These are phyloP conservation scores for Drosophila planitibia DNA, from an alignment of 2,888 invertebrate species.

Conservation along the genomic window DNA sequence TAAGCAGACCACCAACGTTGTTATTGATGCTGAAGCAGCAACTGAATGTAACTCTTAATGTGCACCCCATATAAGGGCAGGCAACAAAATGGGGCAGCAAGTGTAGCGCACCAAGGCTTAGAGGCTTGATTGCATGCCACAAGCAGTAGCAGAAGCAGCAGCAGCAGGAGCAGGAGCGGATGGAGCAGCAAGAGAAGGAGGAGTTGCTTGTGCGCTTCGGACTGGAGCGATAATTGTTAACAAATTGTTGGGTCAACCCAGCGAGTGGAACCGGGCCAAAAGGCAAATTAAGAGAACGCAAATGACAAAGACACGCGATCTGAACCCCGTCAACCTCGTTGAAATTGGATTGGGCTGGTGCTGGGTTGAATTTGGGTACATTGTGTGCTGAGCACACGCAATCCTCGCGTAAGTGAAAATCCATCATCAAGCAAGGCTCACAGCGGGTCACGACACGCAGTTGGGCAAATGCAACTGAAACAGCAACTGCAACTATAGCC, in stretches of 20 bases:
- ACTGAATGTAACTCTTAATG: constrained; percentile 62
- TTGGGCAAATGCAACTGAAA: background rate
- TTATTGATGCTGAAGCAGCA: background rate
- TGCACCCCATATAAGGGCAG: constrained; percentile 53
- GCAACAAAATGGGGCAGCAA: constrained; percentile 35
- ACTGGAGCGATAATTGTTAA: constrained; percentile 73
- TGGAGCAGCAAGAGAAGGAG: background rate
- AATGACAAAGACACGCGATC: constrained; percentile 46
- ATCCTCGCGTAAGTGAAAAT: constrained; percentile 71
- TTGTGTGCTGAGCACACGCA: constrained; percentile 55
- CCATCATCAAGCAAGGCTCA: constrained; percentile 46
- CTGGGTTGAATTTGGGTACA: constrained; percentile 4
- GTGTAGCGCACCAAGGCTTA: constrained; percentile 51
- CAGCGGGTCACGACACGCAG: constrained; percentile 56
- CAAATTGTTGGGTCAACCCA: constrained; percentile 67
- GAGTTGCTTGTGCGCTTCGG: background rate
- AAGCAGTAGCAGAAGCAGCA: constrained; percentile 1
- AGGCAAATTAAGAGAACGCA: constrained; percentile 16
- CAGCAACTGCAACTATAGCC: background rate
- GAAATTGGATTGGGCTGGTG: background rate
- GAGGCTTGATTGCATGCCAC: constrained; percentile 51
- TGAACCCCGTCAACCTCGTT: constrained; percentile 2
- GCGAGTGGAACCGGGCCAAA: constrained; percentile 33
- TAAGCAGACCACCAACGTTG: constrained; percentile 42
- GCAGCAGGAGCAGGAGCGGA: background rate